Conservation (phyloP, 2,888 invertebrate genomes). For the Chrysomela aeneicollis region DNA sequence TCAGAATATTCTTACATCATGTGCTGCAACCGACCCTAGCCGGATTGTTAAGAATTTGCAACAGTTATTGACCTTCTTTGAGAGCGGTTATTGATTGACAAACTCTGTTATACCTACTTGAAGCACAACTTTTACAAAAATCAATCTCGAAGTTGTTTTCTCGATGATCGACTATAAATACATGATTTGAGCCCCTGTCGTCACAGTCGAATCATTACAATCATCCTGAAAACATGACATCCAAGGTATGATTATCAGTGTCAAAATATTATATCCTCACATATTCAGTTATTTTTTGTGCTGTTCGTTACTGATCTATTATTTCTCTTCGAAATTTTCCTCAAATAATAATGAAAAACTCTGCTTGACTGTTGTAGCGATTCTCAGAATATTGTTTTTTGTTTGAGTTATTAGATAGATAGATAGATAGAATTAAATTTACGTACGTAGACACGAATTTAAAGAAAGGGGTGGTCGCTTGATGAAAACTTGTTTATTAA, state of each 20-base stretch:
- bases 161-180: background rate
- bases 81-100: background rate
- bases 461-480: no score
- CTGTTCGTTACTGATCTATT: no score
- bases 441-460: no score
- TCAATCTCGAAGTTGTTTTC: background rate
- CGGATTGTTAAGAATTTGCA: background rate
- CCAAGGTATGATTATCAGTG: background rate
- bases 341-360: no score
- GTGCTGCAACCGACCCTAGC: background rate
- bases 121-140: slow-evolving; percentile 2
- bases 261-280: no score
- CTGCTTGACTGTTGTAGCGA: no score
- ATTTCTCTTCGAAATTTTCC: no score
- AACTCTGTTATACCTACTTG: background rate
- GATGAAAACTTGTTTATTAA: no score
- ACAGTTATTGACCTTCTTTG: background rate
- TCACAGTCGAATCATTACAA: background rate
- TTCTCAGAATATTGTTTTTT: no score
- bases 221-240: background rate
- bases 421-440: no score
- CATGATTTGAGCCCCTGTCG: background rate
- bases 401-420: no score
- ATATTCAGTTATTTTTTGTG: no score
- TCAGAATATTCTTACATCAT: background rate